Evolutionary conservation across 92 coral and sea anemone genomes (phyloP), one percentile per base, ranked within the genome.

Genomic region (Scolanthus callimorphus): DNA sequence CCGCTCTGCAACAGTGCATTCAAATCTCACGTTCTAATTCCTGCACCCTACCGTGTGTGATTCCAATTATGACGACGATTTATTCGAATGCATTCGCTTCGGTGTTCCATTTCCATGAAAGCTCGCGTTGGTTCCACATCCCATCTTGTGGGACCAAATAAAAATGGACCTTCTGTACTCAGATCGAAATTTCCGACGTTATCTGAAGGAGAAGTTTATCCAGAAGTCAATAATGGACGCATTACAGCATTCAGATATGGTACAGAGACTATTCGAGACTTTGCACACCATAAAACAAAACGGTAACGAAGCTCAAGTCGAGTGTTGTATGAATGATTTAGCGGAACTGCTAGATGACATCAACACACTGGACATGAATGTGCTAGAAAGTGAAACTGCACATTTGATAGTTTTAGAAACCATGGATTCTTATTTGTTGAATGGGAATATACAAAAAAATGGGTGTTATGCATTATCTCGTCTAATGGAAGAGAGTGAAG

Each of bases 321-420:
- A 84, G 55, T 44, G 51, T 46, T 64, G 71, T 29, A 60, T 88
- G 77, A 49, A 60, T 25, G 70, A 69, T 25, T 74, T 88, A 15
- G 86, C 86, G 2, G 86, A 88, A 27, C 44, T 49, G 47, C 28
- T 86, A 20, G 77, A 73, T 34, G 69, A 76, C 15, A 66, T 41
- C 43, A 47, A 38, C 22, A 17, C 48, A 25, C 51, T 56, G 4
- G 57, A 80, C 22, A 28, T 73, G 37, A 56, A 45, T n/a, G 28
- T 39, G 4, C 22, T 83, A 44, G 83, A 72, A 46, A 37, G 8
- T 17, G 76, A 49, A 25, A 44, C 62, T n/a, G 81, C 90, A 4
- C 72, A 78, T 27, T n/a, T 29, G 1, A 55, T 72, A 4, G 76
- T 88, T 20, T 49, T 73, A 27, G 55, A 63, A 9, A 70, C 81